Evolutionary conservation across 2,113 vertebrate species (phyloP).

Genomic region (Nansenia antarctica): DNA sequence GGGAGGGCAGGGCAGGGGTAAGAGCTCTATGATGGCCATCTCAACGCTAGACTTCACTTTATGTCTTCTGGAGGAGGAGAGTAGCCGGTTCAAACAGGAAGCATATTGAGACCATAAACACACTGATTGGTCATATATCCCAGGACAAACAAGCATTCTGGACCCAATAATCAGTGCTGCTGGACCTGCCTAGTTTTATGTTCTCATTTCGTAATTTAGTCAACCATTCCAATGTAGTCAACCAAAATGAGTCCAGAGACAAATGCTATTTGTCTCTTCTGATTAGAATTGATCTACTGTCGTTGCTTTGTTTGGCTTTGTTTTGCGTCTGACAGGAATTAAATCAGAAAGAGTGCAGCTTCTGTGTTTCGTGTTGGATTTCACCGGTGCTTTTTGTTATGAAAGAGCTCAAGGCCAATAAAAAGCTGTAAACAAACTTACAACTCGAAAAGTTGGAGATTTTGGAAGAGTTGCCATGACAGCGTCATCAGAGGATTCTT

Average conservation of each 20-base stretch:
- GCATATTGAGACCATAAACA: not conserved
- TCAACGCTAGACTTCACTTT: not conserved
- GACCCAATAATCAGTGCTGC: not conserved
- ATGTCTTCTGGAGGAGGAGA: not conserved
- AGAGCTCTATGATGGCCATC: not conserved
- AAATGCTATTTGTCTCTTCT: not conserved
- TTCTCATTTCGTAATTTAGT: no score
- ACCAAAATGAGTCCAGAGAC: not conserved
- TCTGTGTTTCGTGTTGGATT: no score
- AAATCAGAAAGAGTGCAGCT: not conserved
- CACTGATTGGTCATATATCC: not conserved
- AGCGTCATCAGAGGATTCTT: slow-evolving; percentile 85
- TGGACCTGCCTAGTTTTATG: not conserved
- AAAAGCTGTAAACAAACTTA: slow-evolving; percentile 69
- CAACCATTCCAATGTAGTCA: not conserved
- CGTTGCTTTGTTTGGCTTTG: not conserved
- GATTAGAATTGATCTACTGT: not conserved
- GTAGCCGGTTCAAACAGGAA: not conserved
- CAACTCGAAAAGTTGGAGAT: slow-evolving; percentile 85
- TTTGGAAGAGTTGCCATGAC: slow-evolving; percentile 89
- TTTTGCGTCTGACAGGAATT: not conserved
- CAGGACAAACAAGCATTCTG: slow-evolving; percentile 8
- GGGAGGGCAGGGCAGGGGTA: not conserved
- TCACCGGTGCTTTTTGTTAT: no score
- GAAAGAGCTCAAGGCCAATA: not conserved